These are phyloP conservation scores for Palythoa grandiflora DNA, from an alignment of 92 coral and sea anemone species.

Conservation along the genomic window DNA sequence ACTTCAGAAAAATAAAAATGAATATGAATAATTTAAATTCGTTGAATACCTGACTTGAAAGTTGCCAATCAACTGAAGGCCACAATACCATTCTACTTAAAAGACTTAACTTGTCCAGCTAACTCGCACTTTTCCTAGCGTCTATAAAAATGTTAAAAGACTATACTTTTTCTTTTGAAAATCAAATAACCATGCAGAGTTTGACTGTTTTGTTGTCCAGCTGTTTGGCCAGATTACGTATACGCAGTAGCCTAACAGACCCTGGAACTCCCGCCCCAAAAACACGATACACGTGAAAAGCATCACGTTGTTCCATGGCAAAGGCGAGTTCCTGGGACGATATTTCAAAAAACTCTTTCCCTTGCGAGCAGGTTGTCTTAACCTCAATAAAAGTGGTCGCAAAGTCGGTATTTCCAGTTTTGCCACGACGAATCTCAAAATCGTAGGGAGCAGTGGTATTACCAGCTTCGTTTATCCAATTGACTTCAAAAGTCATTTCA, in stretches of 20 bases:
- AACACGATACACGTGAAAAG: slow-evolving; percentile 86
- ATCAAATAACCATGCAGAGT: slow-evolving; percentile 79
- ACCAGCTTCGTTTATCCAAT: slow-evolving; percentile 75
- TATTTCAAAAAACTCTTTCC: slow-evolving; percentile 79
- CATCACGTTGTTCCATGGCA: slow-evolving; percentile 67
- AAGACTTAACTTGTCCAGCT: no score
- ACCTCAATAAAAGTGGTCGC: slow-evolving; percentile 76
- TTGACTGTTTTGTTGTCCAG: slow-evolving; percentile 80
- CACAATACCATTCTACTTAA: no score
- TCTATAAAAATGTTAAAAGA: neutral
- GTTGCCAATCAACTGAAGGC: no score
- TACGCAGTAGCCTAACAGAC: slow-evolving; percentile 68
- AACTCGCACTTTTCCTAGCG: neutral
- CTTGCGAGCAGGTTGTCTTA: slow-evolving; percentile 78
- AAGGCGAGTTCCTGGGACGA: slow-evolving; percentile 82
- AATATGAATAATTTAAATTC: no score
- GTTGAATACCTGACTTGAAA: no score
- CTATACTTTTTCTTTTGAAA: neutral
- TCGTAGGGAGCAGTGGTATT: slow-evolving; percentile 87
- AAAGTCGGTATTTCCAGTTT: neutral
- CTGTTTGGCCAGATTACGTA: slow-evolving; percentile 71
- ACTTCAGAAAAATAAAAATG: no score
- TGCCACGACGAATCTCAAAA: slow-evolving; percentile 62
- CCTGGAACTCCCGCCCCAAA: slow-evolving; percentile 79
- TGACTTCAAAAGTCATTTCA: slow-evolving; percentile 45